A percentile compares a stretch with the other conserved stretches of the same genome.
These are phyloP conservation scores for Hedychridium roseum DNA, from an alignment of 2,888 invertebrate genomes.

Conservation along the genomic window DNA sequence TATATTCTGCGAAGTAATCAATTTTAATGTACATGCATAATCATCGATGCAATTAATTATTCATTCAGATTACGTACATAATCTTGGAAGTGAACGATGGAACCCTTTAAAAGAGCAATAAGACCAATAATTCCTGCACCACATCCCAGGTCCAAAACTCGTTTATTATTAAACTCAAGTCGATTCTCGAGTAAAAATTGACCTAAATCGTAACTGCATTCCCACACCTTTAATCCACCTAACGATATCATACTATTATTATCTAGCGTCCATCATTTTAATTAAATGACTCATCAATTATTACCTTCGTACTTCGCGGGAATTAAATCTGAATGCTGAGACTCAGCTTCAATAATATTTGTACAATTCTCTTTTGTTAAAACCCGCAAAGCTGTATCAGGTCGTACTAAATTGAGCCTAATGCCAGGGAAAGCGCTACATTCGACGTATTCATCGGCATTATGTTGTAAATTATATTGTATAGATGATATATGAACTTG, in stretches of 20 bases:
- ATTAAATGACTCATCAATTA: background rate
- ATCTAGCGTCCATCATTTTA: constrained; percentile 4
- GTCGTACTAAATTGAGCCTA: constrained; percentile 44
- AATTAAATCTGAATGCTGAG: constrained; percentile 77
- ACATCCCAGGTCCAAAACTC: constrained; percentile 89
- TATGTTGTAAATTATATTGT: constrained; percentile 22
- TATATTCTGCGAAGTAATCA: constrained; percentile 73
- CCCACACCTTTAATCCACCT: constrained; percentile 97
- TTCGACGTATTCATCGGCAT: constrained; percentile 31
- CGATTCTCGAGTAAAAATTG: constrained; percentile 68
- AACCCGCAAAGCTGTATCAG: constrained; percentile 46
- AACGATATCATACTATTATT: constrained; percentile 4
- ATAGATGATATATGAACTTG: constrained; percentile 36
- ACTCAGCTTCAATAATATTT: constrained; percentile 68
- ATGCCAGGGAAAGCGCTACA: constrained; percentile 26
- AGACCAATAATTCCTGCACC: constrained; percentile 92
- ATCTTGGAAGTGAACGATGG: constrained; percentile 86
- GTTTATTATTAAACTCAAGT: constrained; percentile 65
- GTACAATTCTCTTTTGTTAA: constrained; percentile 53
- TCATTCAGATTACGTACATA: constrained; percentile 74
- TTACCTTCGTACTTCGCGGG: constrained; percentile 82
- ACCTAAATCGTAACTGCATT: constrained; percentile 86
- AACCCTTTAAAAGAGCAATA: constrained; percentile 72
- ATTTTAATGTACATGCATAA: constrained; percentile 2
- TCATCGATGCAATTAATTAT: background rate